Evolutionary conservation across 2,113 vertebrate genomes (phyloP).

Genomic region (Ginglymostoma cirratum): DNA sequence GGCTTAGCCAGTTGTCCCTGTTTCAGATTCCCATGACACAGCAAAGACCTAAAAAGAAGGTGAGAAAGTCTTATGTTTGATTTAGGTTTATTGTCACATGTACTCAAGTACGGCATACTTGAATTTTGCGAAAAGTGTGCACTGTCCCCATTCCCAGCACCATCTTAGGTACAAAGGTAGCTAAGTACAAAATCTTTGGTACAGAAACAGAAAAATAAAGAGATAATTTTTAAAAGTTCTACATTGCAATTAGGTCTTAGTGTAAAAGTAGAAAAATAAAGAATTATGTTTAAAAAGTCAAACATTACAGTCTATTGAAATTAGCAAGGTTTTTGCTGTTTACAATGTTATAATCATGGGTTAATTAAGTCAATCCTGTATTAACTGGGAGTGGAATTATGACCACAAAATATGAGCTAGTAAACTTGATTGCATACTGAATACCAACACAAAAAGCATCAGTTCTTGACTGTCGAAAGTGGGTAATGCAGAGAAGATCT

Average conservation of each 20-base stretch:
- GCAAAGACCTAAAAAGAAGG: not conserved
- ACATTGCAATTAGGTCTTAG: too few relatives aligned
- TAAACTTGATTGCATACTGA: not conserved
- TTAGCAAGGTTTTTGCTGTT: not conserved
- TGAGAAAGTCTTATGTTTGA: not conserved
- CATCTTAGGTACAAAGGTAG: too few relatives aligned
- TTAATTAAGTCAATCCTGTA: not conserved
- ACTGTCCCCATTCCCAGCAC: too few relatives aligned
- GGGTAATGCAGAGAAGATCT: not conserved
- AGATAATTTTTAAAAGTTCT: too few relatives aligned
- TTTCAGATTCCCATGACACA: not conserved
- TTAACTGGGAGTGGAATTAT: not conserved
- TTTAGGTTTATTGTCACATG: too few relatives aligned
- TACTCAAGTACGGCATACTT: too few relatives aligned
- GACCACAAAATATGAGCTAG: not conserved
- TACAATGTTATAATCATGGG: not conserved
- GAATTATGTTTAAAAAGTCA: too few relatives aligned
- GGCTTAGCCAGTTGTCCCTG: not conserved
- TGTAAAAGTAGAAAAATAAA: too few relatives aligned
- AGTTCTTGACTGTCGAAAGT: not conserved
- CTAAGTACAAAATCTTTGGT: too few relatives aligned
- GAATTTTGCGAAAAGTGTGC: too few relatives aligned
- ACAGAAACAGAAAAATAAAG: too few relatives aligned
- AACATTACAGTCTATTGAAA: not conserved
- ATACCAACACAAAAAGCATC: not conserved